phyloP scores from a whole-genome alignment of 2,888 invertebrate genomes.

The Agriopis marginaria region DNA sequence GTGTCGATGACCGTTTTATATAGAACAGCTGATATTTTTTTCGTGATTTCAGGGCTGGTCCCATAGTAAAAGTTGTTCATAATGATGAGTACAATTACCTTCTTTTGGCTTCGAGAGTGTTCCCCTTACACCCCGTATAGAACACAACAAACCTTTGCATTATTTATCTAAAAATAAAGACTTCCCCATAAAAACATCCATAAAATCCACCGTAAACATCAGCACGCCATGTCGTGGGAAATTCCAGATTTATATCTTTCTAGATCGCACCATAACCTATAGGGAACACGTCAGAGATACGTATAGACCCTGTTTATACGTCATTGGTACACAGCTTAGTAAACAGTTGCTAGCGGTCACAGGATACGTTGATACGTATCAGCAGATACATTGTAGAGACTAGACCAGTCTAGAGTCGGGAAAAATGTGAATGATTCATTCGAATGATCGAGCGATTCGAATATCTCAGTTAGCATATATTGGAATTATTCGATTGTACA shows the following conservation, averaged over 20 bases:
- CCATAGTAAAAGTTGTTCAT: no score
- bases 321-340: conserved; percentile 3
- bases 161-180: conserved; percentile 19
- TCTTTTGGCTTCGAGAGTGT: no score
- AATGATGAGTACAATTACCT: no score
- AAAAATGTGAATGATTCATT: not conserved
- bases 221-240: conserved; percentile 10
- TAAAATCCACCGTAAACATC: conserved; percentile 7
- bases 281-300: conserved; percentile 12
- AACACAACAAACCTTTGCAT: conserved; percentile 7
- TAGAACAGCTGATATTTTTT: no score
- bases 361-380: conserved; percentile 3
- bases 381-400: conserved; percentile 5
- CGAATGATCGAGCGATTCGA: not conserved
- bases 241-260: conserved; percentile 16
- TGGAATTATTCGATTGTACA: not conserved
- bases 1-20: no score
- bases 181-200: conserved; percentile 6
- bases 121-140: no score
- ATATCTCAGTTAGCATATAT: not conserved
- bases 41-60: no score
- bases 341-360: conserved; percentile 1
- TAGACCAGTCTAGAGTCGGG: not conserved
- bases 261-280: conserved; percentile 17
- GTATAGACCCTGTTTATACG: conserved; percentile 7